Evolutionary conservation across 2,113 vertebrate genomes (phyloP).

Genomic region (Nothocercus julius): DNA sequence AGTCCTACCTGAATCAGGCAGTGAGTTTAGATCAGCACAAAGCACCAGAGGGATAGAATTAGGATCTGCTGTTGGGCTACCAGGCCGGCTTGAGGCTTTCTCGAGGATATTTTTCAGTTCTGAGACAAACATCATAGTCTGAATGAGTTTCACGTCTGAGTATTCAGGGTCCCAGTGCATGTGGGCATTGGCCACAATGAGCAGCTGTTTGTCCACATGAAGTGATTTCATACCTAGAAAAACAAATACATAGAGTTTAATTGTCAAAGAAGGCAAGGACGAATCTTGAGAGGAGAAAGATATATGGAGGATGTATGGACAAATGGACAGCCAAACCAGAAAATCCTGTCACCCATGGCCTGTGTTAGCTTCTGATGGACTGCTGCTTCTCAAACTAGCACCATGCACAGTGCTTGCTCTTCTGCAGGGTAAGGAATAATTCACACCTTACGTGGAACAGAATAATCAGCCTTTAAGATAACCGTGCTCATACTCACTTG

Average conservation of each 20-base stretch:
- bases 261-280: not conserved
- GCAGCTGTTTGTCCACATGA: constrained; percentile 88
- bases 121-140: constrained; percentile 99
- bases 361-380: not conserved
- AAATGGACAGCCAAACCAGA: not conserved
- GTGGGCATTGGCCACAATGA: constrained; percentile 96
- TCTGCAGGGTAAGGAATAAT: not conserved
- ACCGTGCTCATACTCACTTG: constrained; percentile 72
- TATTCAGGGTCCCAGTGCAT: constrained; percentile 99
- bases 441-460: accelerated
- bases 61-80: constrained; percentile 84
- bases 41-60: constrained; percentile 95
- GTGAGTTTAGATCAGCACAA: constrained; percentile 98
- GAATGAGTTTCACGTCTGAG: constrained; percentile 96
- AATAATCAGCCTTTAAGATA: accelerated
- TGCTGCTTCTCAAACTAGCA: not conserved
- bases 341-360: not conserved
- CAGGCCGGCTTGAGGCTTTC: constrained; percentile 85
- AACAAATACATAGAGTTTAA: not conserved
- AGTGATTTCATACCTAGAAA: constrained; percentile 85
- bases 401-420: not conserved
- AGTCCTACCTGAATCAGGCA: constrained; percentile 93
- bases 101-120: constrained; percentile 97
- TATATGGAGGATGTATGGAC: not conserved
- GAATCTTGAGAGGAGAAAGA: not conserved